Conservation (phyloP, 2,888 invertebrate species). For the Anarsia innoxiella region DNA sequence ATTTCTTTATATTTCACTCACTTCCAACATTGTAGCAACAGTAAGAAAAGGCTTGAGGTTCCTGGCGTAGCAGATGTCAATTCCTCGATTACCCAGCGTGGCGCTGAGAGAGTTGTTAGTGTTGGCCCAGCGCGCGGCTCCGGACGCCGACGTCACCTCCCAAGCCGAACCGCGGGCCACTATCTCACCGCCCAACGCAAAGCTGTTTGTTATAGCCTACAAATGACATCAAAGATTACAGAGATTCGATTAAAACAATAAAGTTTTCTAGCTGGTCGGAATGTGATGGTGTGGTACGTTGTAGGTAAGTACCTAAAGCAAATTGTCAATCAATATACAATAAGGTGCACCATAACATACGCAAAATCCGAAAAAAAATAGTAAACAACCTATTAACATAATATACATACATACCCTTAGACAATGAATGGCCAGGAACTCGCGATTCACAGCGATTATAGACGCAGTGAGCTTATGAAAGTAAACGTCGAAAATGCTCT, state of each 20-base stretch:
- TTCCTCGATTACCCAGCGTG: slow-evolving; percentile 63
- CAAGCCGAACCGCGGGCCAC: slow-evolving; percentile 52
- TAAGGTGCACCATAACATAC: too few relatives aligned
- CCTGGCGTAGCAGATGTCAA: slow-evolving; percentile 60
- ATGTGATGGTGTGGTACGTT: too few relatives aligned
- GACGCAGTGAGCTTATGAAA: slow-evolving; percentile 54
- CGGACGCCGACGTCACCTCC: slow-evolving; percentile 58
- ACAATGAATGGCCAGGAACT: slow-evolving; percentile 63
- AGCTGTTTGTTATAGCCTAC: slow-evolving; percentile 47
- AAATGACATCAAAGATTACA: slow-evolving; percentile 5
- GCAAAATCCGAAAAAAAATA: too few relatives aligned
- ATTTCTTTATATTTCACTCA: too few relatives aligned
- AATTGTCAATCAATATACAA: too few relatives aligned
- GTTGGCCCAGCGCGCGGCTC: slow-evolving; percentile 51
- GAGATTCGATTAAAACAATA: not conserved
- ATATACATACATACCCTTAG: slow-evolving; percentile 42
- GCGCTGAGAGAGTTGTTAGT: slow-evolving; percentile 53
- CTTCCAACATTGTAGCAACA: slow-evolving; percentile 64
- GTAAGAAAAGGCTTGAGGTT: slow-evolving; percentile 56
- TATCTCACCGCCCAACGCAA: slow-evolving; percentile 60
- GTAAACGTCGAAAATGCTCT: slow-evolving; percentile 60
- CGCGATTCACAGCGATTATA: slow-evolving; percentile 60
- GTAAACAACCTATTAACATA: slow-evolving; percentile 1
- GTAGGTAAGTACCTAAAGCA: too few relatives aligned
- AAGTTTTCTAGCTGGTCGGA: too few relatives aligned